These are phyloP conservation scores for Catocala nupta DNA, from an alignment of 2,888 invertebrate genomes.

Conservation along the genomic window DNA sequence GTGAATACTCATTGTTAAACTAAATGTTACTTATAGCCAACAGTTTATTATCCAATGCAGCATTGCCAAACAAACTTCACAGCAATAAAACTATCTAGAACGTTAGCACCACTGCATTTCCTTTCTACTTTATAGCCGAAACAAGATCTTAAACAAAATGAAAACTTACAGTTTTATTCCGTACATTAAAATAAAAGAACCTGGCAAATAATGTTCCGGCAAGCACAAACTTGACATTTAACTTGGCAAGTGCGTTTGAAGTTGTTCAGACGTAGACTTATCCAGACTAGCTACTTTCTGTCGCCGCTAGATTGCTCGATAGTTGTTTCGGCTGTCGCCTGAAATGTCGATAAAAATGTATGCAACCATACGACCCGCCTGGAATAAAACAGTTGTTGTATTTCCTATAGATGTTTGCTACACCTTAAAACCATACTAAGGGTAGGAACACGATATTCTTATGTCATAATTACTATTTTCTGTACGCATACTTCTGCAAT, in stretches of 20 bases:
- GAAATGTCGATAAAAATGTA: too few species aligned
- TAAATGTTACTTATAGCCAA: too few species aligned
- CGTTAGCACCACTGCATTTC: neutral
- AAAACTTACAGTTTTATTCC: neutral
- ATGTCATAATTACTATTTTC: too few species aligned
- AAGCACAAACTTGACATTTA: conserved; percentile 62
- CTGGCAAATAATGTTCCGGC: conserved; percentile 17
- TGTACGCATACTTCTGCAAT: too few species aligned
- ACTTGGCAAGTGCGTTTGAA: conserved; percentile 51
- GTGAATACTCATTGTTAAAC: too few species aligned
- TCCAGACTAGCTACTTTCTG: conserved; percentile 6
- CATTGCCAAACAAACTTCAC: neutral
- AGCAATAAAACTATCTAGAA: neutral
- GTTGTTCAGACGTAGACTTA: conserved; percentile 3
- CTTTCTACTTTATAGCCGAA: neutral
- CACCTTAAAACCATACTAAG: too few species aligned
- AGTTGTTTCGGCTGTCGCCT: too few species aligned
- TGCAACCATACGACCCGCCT: too few species aligned
- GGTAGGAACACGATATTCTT: too few species aligned
- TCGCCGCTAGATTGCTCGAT: neutral
- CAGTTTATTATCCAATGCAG: too few species aligned
- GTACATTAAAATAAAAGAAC: neutral
- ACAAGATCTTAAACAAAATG: neutral
- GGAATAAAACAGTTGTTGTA: too few species aligned
- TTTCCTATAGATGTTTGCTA: too few species aligned